Percentiles rank a stretch among this genome's conserved stretches.
phyloP scores from a whole-genome alignment of 1,140 invertebrate species.

The Procambarus virginalis region DNA sequence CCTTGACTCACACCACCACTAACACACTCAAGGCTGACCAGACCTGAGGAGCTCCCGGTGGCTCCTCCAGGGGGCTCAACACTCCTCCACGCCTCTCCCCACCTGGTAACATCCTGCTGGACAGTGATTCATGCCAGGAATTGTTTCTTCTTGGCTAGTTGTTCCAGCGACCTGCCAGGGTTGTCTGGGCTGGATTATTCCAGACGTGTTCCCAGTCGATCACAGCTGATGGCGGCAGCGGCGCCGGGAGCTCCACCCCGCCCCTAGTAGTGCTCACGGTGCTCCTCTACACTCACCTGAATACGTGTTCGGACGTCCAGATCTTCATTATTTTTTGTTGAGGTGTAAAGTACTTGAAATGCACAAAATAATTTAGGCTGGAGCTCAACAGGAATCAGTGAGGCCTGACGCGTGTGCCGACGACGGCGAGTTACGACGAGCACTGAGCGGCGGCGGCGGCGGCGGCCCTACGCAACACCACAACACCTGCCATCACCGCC shows the following conservation, averaged over 20 bases:
- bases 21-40: too few relatives aligned
- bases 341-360: not conserved
- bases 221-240: too few relatives aligned
- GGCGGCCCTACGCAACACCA: not conserved
- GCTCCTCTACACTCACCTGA: not conserved
- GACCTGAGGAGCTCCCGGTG: too few relatives aligned
- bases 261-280: not conserved
- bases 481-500: not conserved
- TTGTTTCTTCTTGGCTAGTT: too few relatives aligned
- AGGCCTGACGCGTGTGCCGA: not conserved
- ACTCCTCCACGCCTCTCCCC: too few relatives aligned
- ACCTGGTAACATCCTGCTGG: too few relatives aligned
- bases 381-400: conserved; percentile 2
- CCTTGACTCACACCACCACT: too few relatives aligned
- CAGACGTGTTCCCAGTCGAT: not conserved
- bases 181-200: not conserved
- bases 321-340: conserved; percentile 31
- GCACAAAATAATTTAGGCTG: not conserved
- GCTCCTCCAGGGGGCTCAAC: too few relatives aligned
- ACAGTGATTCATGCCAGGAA: too few relatives aligned
- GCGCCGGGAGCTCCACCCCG: not conserved
- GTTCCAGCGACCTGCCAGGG: too few relatives aligned
- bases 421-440: not conserved
- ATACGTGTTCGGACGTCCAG: conserved; percentile 43
- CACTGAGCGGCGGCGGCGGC: not conserved